Evolutionary conservation across 2,113 vertebrate genomes (phyloP), one percentile per base, ranked within the genome.

Genomic region (Neogale vison): DNA sequence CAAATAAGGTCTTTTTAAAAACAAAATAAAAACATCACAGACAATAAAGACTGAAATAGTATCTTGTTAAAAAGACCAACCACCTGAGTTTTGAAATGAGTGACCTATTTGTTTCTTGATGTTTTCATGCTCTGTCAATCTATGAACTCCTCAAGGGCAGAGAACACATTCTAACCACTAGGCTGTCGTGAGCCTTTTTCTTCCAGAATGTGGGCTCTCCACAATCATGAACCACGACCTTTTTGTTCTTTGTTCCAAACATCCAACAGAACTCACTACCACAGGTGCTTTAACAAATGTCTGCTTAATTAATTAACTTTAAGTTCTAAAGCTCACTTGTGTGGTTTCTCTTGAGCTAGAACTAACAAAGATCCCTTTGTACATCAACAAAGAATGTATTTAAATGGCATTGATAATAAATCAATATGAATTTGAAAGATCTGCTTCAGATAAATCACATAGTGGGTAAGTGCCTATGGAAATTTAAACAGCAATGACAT

Each of bases 351-450:
- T 89, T 92, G 29, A 95, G 45, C 42, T 90, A 83, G 61, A 92
- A 87, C 92, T 86, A 84, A 86, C 72, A 94, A 93, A 74, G 42
- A 80, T 72, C 57, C 42, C 36, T 93, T 95, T 79, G 86, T 82
- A 71, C 61, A 95, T 91, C 77, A 97, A 92, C n/a, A 92, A 96
- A 96, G 57, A 88, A 92, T 90, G 39, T 59, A 95, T 81, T 88
- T 67, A 88, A 97, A 94, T 29, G 26, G 47, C 45, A 81, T 13
- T 13, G 31, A 47, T 74, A 76, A 96, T 57, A 88, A 95, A 92
- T 79, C 61, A 72, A 82, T 57, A 79, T 36, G 55, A 96, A 92
- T 95, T 42, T 92, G 23, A 95, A 96, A 80, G 76, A 65, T 7
- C 42, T 93, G 77, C 10, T 67, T 92, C 67, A 72, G 20, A 95